phyloP scores from a whole-genome alignment of 2,113 vertebrate species.

The Rhizomys pruinosus region DNA sequence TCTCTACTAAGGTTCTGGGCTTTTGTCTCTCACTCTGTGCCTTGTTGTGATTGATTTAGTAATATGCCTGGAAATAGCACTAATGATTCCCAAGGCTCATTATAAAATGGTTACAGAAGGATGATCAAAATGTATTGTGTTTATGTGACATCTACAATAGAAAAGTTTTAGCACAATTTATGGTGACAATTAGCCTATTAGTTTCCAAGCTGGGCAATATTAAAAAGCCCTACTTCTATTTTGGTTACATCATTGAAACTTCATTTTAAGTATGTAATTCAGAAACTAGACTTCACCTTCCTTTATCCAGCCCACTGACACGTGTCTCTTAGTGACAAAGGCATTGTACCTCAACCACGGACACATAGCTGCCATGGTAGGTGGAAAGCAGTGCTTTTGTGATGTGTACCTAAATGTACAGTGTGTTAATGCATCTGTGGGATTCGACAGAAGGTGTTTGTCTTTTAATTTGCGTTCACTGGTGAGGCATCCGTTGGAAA shows the following conservation, averaged over 20 bases:
- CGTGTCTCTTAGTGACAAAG: not conserved
- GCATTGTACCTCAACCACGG: accelerated
- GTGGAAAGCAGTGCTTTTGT: not conserved
- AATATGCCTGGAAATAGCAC: not conserved
- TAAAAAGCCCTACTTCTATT: not conserved
- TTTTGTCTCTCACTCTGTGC: not conserved
- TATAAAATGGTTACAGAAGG: not conserved
- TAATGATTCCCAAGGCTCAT: not conserved
- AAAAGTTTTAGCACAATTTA: not conserved
- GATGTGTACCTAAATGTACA: not conserved
- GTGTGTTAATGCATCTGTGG: not conserved
- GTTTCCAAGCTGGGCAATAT: not conserved
- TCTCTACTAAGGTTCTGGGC: not conserved
- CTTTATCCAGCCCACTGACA: no score
- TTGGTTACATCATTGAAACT: not conserved
- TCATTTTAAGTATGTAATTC: not conserved
- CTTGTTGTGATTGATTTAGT: not conserved
- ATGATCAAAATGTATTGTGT: not conserved
- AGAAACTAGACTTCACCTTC: not conserved
- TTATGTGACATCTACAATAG: not conserved
- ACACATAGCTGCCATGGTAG: not conserved
- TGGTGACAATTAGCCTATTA: not conserved
- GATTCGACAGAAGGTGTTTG: not conserved
- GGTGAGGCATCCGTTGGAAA: constrained; percentile 36
- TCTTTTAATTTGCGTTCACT: not conserved